A percentile compares a stretch with the other conserved stretches of the same genome.
phyloP scores from a whole-genome alignment of 2,797 vertebrate genomes.

The Phylloscopus collybita region DNA sequence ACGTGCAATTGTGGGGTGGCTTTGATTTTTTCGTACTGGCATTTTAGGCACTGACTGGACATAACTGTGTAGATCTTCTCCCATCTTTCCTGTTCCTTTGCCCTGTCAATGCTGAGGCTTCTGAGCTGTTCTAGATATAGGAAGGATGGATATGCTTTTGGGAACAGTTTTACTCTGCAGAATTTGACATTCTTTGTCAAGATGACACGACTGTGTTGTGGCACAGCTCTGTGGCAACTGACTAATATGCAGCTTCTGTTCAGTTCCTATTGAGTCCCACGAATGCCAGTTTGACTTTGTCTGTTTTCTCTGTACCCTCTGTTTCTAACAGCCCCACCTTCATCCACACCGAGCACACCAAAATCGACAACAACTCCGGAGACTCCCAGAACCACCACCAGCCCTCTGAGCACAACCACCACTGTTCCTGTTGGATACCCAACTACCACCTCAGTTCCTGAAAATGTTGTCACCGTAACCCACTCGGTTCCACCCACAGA shows the following conservation, averaged over 20 bases:
- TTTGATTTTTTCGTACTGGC: background rate
- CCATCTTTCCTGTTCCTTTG: background rate
- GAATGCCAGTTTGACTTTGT: rapidly evolving
- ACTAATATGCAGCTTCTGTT: rapidly evolving
- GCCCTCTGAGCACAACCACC: rapidly evolving
- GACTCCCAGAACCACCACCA: background rate
- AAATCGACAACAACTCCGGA: rapidly evolving
- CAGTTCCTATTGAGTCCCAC: rapidly evolving
- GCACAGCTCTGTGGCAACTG: rapidly evolving
- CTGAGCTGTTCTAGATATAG: background rate
- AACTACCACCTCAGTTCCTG: rapidly evolving
- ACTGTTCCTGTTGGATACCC: background rate
- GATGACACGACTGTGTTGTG: too few relatives aligned
- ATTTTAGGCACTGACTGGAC: background rate
- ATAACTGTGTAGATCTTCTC: background rate
- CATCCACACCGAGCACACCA: background rate
- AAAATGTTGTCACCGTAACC: rapidly evolving
- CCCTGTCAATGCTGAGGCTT: background rate
- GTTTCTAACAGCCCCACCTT: background rate
- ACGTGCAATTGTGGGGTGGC: background rate
- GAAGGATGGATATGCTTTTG: background rate
- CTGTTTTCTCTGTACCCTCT: background rate
- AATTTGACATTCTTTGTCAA: background rate
- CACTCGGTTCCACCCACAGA: rapidly evolving
- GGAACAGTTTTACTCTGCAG: background rate